Conservation (phyloP, 2,888 invertebrate genomes). For the Cephonodes hylas region DNA sequence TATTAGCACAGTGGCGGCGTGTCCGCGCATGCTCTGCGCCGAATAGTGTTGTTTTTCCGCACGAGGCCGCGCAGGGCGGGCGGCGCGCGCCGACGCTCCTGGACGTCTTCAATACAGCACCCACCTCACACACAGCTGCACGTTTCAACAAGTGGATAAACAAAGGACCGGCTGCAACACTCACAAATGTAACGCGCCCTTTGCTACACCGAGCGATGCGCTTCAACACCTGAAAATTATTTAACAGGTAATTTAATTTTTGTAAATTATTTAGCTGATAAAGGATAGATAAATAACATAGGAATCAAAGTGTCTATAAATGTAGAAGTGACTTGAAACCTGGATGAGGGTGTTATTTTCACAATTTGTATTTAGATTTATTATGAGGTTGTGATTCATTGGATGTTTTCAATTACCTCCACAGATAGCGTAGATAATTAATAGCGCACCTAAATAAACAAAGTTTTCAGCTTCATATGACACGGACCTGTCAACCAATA, state of each 20-base stretch:
- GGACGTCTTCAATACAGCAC: slow-evolving; percentile 46
- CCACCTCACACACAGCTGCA: slow-evolving; percentile 37
- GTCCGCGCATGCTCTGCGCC: slow-evolving; percentile 27
- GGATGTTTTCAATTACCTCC: background rate
- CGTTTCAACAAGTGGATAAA: slow-evolving; percentile 26
- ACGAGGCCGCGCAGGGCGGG: slow-evolving; percentile 64
- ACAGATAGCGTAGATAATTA: background rate
- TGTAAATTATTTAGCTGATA: background rate
- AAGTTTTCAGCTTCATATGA: background rate
- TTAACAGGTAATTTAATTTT: background rate
- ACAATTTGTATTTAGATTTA: background rate
- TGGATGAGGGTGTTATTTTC: background rate
- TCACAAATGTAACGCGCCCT: background rate
- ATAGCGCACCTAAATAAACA: slow-evolving; percentile 27
- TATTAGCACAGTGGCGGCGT: slow-evolving; percentile 44
- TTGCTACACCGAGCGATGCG: background rate
- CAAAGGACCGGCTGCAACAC: slow-evolving; percentile 6
- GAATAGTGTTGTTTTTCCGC: slow-evolving; percentile 52
- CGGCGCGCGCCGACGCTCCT: slow-evolving; percentile 65
- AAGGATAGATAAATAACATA: background rate
- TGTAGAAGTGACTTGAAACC: background rate
- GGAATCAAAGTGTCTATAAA: background rate
- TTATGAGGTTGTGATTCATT: background rate
- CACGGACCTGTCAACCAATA: background rate
- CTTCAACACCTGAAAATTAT: background rate